Percentiles rank a stretch among this genome's conserved stretches.
Evolutionary conservation across 1,140 invertebrate genomes (phyloP).

Genomic region (Bombyx mandarina): DNA sequence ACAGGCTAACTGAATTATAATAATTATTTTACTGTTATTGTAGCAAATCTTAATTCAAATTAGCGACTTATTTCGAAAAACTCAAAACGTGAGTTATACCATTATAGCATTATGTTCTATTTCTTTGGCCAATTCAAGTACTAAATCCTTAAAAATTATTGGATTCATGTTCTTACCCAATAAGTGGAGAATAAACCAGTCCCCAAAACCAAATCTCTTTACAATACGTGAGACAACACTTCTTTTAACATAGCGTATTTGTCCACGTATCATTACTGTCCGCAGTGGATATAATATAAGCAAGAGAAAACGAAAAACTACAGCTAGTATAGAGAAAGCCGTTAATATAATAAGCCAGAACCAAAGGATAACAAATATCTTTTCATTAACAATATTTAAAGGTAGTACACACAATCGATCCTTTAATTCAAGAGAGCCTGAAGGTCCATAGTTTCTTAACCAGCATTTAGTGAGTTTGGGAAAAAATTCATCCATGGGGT

Average conservation of each 20-base stretch:
- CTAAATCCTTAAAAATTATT: constrained; percentile 72
- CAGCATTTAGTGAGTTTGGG: constrained; percentile 88
- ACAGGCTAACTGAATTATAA: too few species aligned
- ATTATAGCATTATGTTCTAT: constrained; percentile 39
- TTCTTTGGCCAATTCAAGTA: constrained; percentile 59
- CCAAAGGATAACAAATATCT: constrained; percentile 85
- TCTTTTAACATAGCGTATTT: constrained; percentile 62
- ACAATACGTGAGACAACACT: constrained; percentile 70
- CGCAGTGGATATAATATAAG: constrained; percentile 66
- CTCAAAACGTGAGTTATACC: constrained; percentile 23
- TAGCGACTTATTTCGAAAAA: too few species aligned
- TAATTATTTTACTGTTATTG: too few species aligned
- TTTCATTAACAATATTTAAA: constrained; percentile 85
- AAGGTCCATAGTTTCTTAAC: constrained; percentile 76
- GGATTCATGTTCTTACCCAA: constrained; percentile 79
- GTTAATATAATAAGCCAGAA: constrained; percentile 84
- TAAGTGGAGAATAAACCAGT: constrained; percentile 80
- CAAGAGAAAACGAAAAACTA: constrained; percentile 74
- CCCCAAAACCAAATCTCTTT: constrained; percentile 72
- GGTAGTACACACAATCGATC: constrained; percentile 83
- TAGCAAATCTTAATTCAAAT: too few species aligned
- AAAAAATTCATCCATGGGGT: constrained; percentile 76
- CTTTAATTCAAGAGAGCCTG: constrained; percentile 72
- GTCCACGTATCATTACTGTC: constrained; percentile 71
- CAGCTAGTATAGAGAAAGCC: constrained; percentile 73